Conservation (phyloP, 2,797 vertebrate genomes). For the Pitangus sulphuratus region DNA sequence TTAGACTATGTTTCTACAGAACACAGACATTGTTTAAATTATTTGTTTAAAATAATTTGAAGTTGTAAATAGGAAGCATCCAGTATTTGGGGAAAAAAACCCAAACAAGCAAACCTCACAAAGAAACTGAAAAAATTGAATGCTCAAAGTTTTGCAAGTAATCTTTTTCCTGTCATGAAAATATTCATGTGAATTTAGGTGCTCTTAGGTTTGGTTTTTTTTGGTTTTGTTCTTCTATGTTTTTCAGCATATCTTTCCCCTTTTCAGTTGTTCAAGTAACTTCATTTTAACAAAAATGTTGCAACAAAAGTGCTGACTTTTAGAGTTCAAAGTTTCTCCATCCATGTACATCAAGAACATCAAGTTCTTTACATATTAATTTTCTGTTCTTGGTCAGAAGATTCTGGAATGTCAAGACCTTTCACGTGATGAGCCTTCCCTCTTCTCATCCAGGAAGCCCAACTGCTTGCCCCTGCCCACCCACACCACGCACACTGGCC, state of each 20-base stretch:
- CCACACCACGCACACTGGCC: accelerated
- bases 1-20: background rate
- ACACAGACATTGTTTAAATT: background rate
- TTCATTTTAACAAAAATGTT: background rate
- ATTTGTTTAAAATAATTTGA: background rate
- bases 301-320: background rate
- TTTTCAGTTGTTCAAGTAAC: background rate
- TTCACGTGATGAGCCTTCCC: background rate
- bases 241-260: background rate
- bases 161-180: background rate
- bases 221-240: background rate
- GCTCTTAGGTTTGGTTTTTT: background rate
- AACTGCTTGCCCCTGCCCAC: background rate
- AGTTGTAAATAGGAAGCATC: background rate
- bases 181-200: background rate
- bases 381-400: background rate
- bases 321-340: background rate
- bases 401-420: background rate
- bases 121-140: accelerated
- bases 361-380: background rate
- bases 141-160: background rate
- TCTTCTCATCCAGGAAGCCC: background rate
- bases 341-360: background rate
- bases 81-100: background rate
- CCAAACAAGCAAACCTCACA: background rate